A percentile compares a stretch with the other conserved stretches of the same genome.
These are phyloP conservation scores for Bryconaethiops microstoma DNA, from an alignment of 2,797 vertebrate genomes.

Conservation along the genomic window DNA sequence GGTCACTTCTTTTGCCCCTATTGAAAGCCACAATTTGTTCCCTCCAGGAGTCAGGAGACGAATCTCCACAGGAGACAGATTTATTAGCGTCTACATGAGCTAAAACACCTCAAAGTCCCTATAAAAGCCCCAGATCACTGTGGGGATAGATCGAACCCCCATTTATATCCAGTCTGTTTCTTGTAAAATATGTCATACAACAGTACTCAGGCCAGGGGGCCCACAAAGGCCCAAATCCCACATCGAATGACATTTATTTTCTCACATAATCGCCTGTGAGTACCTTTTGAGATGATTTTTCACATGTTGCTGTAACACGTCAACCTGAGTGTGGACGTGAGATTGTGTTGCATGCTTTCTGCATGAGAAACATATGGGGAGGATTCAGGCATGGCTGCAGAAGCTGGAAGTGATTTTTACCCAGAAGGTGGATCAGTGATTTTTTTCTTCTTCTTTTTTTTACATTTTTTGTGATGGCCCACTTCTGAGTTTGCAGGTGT, in stretches of 20 bases:
- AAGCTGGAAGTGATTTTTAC: constrained; percentile 73
- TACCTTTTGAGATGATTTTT: constrained; percentile 56
- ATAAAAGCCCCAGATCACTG: constrained; percentile 80
- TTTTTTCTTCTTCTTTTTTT: constrained; percentile 9
- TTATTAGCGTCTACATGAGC: constrained; percentile 85
- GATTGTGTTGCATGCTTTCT: constrained; percentile 58
- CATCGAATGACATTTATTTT: constrained; percentile 47
- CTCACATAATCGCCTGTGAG: constrained; percentile 28
- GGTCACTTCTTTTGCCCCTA: constrained; percentile 83
- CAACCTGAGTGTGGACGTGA: constrained; percentile 11
- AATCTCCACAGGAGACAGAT: constrained; percentile 91
- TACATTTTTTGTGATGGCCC: constrained; percentile 30
- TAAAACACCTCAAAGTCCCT: constrained; percentile 81
- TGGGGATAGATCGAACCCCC: constrained; percentile 77
- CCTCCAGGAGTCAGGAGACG: constrained; percentile 82
- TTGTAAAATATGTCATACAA: constrained; percentile 71
- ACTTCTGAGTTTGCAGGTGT: constrained; percentile 61
- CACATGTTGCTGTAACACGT: constrained; percentile 31
- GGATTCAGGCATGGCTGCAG: constrained; percentile 60
- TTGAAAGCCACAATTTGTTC: constrained; percentile 91
- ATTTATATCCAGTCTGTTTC: constrained; percentile 78
- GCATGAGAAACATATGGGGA: constrained; percentile 71
- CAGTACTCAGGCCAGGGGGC: constrained; percentile 51
- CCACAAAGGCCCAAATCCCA: constrained; percentile 46
- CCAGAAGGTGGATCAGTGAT: constrained; percentile 36